Evolutionary conservation across 23 tunicate genomes (phyloP), one percentile per base, ranked within the genome.

Genomic region (Botrylloides violaceus): DNA sequence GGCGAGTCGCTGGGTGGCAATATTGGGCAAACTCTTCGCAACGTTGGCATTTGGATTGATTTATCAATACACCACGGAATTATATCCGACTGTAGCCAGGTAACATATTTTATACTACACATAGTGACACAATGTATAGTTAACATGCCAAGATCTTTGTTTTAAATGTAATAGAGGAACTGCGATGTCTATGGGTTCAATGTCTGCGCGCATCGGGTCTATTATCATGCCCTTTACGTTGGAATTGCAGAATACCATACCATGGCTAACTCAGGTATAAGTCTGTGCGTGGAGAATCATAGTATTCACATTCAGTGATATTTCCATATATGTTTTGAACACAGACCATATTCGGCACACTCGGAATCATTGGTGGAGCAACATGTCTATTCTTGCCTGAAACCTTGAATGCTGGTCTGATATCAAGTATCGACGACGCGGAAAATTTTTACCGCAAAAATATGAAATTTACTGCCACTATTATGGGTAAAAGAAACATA

Each of bases 51-150:
- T 85, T 80, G 76, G 73, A 21, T 24, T 80, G 24, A 70, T 80
- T 29, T 80, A 85, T 77, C 61, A 43, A 6, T 79, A 60, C 28
- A 80, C 94, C 4, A 39, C 94, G 12, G 94, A 85, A 80, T 34
- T 85, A 19, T 85, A 83, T 66, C 94, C 94, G 19, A 76, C 94
- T 19, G 66, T 83, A 2, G 81, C 81, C 3, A 85, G 94, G 94
- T 79, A 76, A 66, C n/a, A 48, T 19, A 29, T 65, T 21, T 59
- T 20, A 21, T n/a, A 21, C 29, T 7, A 59, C 19, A 23, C 15
- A 29, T 60, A 60, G 0, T 29, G 29, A n/a, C n/a, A n/a, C 29
- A 30, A 65, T 65, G 29, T 33, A 65, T 25, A 20, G 43, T 15
- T 29, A 1, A 19, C 71, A 1, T 1, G n/a, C n/a, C n/a, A n/a